Conservation (phyloP, 2,113 vertebrate genomes). For the Symphodus melops region DNA sequence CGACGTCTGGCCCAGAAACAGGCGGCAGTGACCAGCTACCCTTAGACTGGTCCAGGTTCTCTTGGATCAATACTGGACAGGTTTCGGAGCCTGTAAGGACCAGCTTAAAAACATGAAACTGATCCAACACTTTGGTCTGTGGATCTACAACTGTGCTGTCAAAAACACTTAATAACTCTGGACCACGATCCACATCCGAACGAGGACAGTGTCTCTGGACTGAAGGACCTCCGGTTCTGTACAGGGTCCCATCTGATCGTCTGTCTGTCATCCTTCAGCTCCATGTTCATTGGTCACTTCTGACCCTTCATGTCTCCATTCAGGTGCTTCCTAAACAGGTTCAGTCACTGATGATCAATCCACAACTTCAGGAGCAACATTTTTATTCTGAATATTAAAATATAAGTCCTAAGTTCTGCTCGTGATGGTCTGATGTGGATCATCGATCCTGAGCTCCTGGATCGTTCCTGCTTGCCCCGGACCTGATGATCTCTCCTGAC, state of each 20-base stretch:
- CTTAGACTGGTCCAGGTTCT: conserved; percentile 80
- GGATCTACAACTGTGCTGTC: conserved; percentile 19
- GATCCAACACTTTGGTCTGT: conserved; percentile 35
- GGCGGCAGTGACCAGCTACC: conserved; percentile 88
- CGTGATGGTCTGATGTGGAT: neutral
- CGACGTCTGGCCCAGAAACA: conserved; percentile 97
- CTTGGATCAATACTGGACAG: conserved; percentile 40
- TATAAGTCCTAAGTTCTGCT: neutral
- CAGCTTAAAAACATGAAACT: conserved; percentile 15
- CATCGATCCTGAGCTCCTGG: neutral
- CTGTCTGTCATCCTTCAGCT: conserved; percentile 27
- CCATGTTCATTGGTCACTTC: conserved; percentile 48
- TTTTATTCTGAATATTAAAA: neutral
- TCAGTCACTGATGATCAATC: conserved; percentile 37
- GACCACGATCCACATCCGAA: conserved; percentile 31
- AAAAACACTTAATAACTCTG: conserved; percentile 33
- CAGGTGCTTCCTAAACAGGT: conserved; percentile 79
- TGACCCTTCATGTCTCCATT: conserved; percentile 59
- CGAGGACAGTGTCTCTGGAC: conserved; percentile 20
- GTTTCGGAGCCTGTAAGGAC: conserved; percentile 70
- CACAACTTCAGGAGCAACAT: conserved; percentile 51
- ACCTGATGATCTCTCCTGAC: neutral
- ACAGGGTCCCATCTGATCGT: conserved; percentile 62
- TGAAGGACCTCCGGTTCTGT: conserved; percentile 59
- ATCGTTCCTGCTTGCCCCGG: neutral